Conservation (phyloP, 2,113 vertebrate genomes). For the Illadopsis cleaveri region DNA sequence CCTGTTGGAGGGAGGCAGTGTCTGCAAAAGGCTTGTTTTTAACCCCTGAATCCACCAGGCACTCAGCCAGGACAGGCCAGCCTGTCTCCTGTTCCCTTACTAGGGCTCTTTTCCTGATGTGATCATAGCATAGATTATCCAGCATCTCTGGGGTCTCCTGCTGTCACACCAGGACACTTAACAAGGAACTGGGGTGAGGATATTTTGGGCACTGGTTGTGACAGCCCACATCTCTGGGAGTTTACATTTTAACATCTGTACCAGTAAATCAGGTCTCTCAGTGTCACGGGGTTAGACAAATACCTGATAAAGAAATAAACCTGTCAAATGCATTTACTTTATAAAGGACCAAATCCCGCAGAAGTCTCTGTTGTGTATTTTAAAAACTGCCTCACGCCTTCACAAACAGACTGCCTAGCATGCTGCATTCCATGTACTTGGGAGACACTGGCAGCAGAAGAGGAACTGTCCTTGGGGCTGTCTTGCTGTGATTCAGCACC, state of each 20-base stretch:
- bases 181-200: not conserved
- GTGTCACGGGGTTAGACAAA: conserved; percentile 68
- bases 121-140: not conserved
- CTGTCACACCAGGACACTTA: not conserved
- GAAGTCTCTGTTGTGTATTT: not conserved
- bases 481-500: not conserved
- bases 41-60: not conserved
- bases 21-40: not conserved
- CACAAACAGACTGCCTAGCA: not conserved
- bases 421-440: not conserved
- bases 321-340: conserved; percentile 47
- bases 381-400: not conserved
- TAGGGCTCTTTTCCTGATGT: not conserved
- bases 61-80: not conserved
- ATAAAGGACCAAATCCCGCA: not conserved
- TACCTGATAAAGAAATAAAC: conserved; percentile 54
- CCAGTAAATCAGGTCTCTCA: conserved; percentile 25
- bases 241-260: conserved; percentile 18
- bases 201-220: not conserved
- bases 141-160: not conserved
- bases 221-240: not conserved
- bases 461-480: not conserved
- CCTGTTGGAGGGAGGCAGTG: not conserved
- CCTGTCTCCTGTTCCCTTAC: not conserved
- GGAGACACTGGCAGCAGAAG: not conserved